Conservation (phyloP, 2,888 invertebrate genomes). For the Callosobruchus maculatus region DNA sequence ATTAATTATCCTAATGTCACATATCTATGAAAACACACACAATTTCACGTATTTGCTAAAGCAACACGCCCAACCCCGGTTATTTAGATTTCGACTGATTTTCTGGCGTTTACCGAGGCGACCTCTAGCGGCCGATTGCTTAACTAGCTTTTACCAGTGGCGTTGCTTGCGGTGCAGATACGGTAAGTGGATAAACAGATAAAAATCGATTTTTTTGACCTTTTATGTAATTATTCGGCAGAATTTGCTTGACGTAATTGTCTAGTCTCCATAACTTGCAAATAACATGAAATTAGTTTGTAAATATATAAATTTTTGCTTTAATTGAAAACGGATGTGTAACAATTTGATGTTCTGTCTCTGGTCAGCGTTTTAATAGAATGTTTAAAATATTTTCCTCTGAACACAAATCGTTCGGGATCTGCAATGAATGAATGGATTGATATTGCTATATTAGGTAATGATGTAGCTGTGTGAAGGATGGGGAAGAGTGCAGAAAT, state of each 20-base stretch:
- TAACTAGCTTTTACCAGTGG: constrained; percentile 22
- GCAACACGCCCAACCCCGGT: constrained; percentile 45
- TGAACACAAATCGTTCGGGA: neutral
- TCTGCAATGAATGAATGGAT: neutral
- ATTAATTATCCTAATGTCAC: constrained; percentile 34
- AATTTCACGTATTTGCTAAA: constrained; percentile 37
- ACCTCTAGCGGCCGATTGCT: constrained; percentile 23
- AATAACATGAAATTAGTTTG: neutral
- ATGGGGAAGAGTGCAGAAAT: neutral
- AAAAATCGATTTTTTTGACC: no score
- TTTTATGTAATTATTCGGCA: no score
- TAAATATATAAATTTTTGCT: neutral
- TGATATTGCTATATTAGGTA: neutral
- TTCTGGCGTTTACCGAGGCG: constrained; percentile 11
- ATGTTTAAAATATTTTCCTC: neutral
- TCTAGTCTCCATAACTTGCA: neutral
- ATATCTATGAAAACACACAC: constrained; percentile 44
- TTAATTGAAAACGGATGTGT: neutral
- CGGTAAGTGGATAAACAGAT: no score
- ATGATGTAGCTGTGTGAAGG: neutral
- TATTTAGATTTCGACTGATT: constrained; percentile 42
- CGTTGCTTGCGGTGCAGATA: constrained; percentile 3
- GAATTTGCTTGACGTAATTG: no score
- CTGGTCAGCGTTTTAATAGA: neutral
- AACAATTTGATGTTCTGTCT: neutral